phyloP scores from a whole-genome alignment of 2,888 invertebrate species.

The Melieria crassipennis region DNA sequence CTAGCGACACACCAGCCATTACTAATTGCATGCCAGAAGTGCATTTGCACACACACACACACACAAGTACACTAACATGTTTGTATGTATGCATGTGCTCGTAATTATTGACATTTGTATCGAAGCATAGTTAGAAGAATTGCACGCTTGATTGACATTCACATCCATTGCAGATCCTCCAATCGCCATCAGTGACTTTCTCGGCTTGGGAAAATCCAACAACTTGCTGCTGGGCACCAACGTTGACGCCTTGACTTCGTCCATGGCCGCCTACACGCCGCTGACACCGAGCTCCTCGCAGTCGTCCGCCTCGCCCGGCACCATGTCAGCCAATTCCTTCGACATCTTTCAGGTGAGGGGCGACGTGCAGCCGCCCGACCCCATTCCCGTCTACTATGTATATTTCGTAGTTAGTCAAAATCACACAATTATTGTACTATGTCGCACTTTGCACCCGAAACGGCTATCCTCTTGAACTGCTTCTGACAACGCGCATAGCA shows the following conservation, averaged over 20 bases:
- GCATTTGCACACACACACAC: too few species aligned
- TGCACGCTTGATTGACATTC: too few species aligned
- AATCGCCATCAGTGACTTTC: slow-evolving; percentile 60
- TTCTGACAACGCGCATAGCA: neutral
- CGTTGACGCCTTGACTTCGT: slow-evolving; percentile 39
- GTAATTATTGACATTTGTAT: too few species aligned
- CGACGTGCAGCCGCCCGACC: too few species aligned
- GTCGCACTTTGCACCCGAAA: slow-evolving; percentile 22
- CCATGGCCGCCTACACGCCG: slow-evolving; percentile 54
- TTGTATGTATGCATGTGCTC: too few species aligned
- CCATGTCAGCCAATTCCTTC: slow-evolving; percentile 55
- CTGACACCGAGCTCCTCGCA: slow-evolving; percentile 63
- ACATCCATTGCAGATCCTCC: slow-evolving; percentile 54
- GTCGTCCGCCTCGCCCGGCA: slow-evolving; percentile 61
- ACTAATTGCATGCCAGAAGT: too few species aligned
- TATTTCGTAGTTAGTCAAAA: neutral
- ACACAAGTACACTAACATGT: too few species aligned
- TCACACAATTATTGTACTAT: slow-evolving; percentile 4
- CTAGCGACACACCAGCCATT: too few species aligned
- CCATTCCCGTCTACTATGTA: too few species aligned
- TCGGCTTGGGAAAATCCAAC: slow-evolving; percentile 54
- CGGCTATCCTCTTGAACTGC: neutral
- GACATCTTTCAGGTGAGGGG: slow-evolving; percentile 63
- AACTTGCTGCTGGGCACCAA: slow-evolving; percentile 27
- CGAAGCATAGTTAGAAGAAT: too few species aligned